phyloP scores from a whole-genome alignment of 35 echinoderm and acorn worm species.

The Patiria miniata region DNA sequence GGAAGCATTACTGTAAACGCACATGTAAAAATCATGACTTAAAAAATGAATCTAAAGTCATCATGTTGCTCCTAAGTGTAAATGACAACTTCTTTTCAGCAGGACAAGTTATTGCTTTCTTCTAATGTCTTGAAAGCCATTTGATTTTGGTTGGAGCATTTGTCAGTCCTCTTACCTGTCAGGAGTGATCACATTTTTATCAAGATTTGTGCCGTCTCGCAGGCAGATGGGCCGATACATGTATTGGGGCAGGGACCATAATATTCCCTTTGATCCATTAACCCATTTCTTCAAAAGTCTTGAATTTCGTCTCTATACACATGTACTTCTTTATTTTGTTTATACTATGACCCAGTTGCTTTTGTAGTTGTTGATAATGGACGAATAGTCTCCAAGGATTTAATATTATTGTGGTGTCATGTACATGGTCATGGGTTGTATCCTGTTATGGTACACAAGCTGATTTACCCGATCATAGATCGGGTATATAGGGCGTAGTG shows the following conservation, averaged over 20 bases:
- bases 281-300: neutral
- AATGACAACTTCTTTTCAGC: neutral
- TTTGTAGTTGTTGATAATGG: too few relatives aligned
- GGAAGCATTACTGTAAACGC: too few relatives aligned
- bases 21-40: too few relatives aligned
- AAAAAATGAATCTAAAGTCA: too few relatives aligned
- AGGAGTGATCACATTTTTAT: constrained; percentile 7
- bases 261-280: constrained; percentile 17
- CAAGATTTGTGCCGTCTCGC: neutral
- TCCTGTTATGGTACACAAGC: too few relatives aligned
- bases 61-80: neutral
- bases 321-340: too few relatives aligned
- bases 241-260: neutral
- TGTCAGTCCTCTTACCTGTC: neutral
- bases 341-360: too few relatives aligned
- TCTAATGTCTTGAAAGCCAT: neutral
- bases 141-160: neutral
- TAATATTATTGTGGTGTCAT: too few relatives aligned
- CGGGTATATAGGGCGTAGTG: too few relatives aligned
- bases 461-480: too few relatives aligned
- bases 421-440: too few relatives aligned
- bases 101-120: neutral
- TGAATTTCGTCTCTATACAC: neutral
- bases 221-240: neutral
- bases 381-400: too few relatives aligned